Base-by-base conservation (phyloP, 2,797 vertebrate genomes). In the Lithobates sylvaticus region DNA sequence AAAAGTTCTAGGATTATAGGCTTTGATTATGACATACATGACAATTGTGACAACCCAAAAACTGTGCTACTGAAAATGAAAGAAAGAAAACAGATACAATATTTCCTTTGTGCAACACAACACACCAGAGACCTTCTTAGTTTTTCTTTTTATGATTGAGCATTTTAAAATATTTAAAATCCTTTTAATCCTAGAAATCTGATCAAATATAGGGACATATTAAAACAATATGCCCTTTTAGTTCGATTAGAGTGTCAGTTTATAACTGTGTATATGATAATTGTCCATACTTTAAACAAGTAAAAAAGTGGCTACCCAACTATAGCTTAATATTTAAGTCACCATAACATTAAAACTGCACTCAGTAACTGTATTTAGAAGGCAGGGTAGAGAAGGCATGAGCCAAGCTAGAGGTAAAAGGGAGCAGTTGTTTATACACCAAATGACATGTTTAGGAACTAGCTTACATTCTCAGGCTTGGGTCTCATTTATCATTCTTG, bases 401-500 rank as follows among this genome's bases (percentile, higher is more conserved):
- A 91, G 90, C 88, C 90, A 90, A 89, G 91, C 88, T 91, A 92
- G 92, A 94, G 92, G 93, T 93, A 94, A 93, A 90, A 91, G 91
- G 87, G 92, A 92, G 91, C 90, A 92, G 90, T 92, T 94, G 92
- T 94, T 94, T 94, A 94, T 93, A 93, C 91, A 91, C 89, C 91
- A 88, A 91, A 89, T 93, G 93, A 92, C 93, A 95, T 94, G 93
- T 94, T 94, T 95, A 92, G 92, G 91, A 95, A 93, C 90, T 84
- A 93, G 93, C 85, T 92, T 91, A 94, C 93, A 93, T 93, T 95
- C 93, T 93, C 92, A 91, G 91, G 89, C 91, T 89, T 71, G 93
- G 92, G 94, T 94, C 93, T 91, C 92, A 93, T 94, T 94, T 93
- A 94, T 94, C 93, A 93, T 93, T 88, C 92, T 91, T 90, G 90